Evolutionary conservation across 2,113 vertebrate species (phyloP), one percentile per base, ranked within the genome.

Genomic region (Turnix velox): DNA sequence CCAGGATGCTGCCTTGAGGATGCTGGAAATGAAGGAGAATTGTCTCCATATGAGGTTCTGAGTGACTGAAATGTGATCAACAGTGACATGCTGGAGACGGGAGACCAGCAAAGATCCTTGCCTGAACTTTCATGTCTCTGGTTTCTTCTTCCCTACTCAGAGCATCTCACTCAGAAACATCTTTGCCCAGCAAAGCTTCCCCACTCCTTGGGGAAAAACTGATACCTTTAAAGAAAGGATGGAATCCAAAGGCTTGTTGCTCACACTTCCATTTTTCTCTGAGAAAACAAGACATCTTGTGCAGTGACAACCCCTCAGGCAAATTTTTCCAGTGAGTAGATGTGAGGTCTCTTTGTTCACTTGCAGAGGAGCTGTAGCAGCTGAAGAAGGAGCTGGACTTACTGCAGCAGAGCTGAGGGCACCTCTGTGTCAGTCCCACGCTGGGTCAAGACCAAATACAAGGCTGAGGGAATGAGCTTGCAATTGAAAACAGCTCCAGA

Each of bases 31-130:
- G 71, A 81, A 62, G 52, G 18, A 6, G 19, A 39, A 71, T 30
- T 0, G 0, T 49, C n/a, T 48, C 43, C 2, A 2, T 45, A 12
- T 1, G 3, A 78, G 25, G 18, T 14, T 14, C 33, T 61, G 40
- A 61, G 46, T 18, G 74, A 28, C 5, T 69, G 74, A 77, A 42
- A 31, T 8, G 12, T 8, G 51, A 30, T 35, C 2, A 0, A 31
- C 30, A 67, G 43, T 72, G 35, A 51, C 3, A 1, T n/a, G 48
- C 66, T 59, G 51, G 39, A 59, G 43, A 19, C 42, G 37, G 68
- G 58, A 62, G 39, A 42, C 35, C 19, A 63, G 71, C 78, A 35
- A 62, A 18, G 37, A 74, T 37, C 25, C 37, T 55, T 25, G 31
- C 15, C 18, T 65, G 52, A 76, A 68, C 48, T 63, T 43, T 4